phyloP scores from a whole-genome alignment of 2,888 invertebrate genomes.

The Strigamia transsilvanica region DNA sequence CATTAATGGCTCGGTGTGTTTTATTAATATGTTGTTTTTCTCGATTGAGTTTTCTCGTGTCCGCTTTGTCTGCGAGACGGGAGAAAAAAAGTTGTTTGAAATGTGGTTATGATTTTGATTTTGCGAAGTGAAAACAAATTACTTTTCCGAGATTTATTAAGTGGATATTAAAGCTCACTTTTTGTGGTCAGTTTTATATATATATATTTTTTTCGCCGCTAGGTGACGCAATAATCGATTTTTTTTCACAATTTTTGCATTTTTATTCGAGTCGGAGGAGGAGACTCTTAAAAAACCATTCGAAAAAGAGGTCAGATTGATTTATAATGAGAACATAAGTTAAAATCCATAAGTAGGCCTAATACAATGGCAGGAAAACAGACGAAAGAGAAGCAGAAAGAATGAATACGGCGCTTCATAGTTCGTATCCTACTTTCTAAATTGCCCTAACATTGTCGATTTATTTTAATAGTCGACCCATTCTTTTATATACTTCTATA shows the following conservation, averaged over 20 bases:
- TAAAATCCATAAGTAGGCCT: slow-evolving; percentile 42
- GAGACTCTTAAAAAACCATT: background rate
- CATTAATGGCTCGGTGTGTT: slow-evolving; percentile 5
- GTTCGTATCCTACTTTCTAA: slow-evolving; percentile 21
- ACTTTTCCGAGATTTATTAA: background rate
- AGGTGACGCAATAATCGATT: slow-evolving; percentile 20
- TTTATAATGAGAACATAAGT: slow-evolving; percentile 43
- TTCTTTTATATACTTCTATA: background rate
- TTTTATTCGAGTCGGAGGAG: background rate
- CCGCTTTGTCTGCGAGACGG: too few relatives aligned
- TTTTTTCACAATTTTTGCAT: too few relatives aligned
- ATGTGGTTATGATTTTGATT: background rate
- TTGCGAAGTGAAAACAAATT: background rate
- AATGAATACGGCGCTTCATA: background rate
- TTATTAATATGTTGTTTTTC: background rate
- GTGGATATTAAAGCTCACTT: background rate
- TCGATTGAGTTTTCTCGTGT: background rate
- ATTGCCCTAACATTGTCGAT: slow-evolving; percentile 27
- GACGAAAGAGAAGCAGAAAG: background rate
- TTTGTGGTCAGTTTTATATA: too few relatives aligned
- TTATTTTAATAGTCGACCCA: slow-evolving; percentile 18
- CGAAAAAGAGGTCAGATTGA: slow-evolving; percentile 20
- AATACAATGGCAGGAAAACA: slow-evolving; percentile 33
- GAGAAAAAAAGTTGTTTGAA: slow-evolving; percentile 24
- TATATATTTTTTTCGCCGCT: too few relatives aligned